A percentile compares a stretch with the other conserved stretches of the same genome.
Conservation (phyloP, 1,140 invertebrate genomes). For the Aphaenogaster rudis region DNA sequence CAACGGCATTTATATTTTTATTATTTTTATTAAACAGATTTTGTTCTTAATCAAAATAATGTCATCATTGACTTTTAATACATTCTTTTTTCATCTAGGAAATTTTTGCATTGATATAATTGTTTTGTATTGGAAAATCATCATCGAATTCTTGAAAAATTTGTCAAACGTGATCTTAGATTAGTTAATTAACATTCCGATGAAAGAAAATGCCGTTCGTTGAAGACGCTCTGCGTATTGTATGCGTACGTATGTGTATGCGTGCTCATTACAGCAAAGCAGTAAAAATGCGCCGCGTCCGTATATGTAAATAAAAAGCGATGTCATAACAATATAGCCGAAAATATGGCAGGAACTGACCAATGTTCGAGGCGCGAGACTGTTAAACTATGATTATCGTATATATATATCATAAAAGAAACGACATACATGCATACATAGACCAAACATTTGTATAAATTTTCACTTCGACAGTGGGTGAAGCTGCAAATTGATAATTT, state of each 20-base stretch:
- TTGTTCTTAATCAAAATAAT: constrained; percentile 3
- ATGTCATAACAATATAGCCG: constrained; percentile 51
- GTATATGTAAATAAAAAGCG: constrained; percentile 43
- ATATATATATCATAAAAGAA: constrained; percentile 22
- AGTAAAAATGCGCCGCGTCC: constrained; percentile 46
- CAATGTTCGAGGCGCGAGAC: constrained; percentile 69
- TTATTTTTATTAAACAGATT: constrained; percentile 12
- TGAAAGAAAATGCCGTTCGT: constrained; percentile 26
- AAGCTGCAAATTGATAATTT: constrained; percentile 10
- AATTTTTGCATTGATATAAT: background rate
- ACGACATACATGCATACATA: constrained; percentile 26
- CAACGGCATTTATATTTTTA: constrained; percentile 24
- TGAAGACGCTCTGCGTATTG: background rate
- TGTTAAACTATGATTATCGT: constrained; percentile 42
- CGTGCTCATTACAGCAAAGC: constrained; percentile 13
- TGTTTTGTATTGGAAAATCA: background rate
- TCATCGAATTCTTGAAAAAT: background rate
- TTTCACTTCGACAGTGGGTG: background rate
- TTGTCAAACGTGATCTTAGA: constrained; percentile 1
- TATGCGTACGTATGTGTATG: constrained; percentile 30
- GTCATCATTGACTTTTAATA: background rate
- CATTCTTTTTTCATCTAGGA: background rate
- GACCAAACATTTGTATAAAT: constrained; percentile 34
- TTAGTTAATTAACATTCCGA: background rate
- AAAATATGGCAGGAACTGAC: constrained; percentile 68